Evolutionary conservation across 1,140 invertebrate genomes (phyloP), one percentile per base, ranked within the genome.

Genomic region (Mercenaria mercenaria): DNA sequence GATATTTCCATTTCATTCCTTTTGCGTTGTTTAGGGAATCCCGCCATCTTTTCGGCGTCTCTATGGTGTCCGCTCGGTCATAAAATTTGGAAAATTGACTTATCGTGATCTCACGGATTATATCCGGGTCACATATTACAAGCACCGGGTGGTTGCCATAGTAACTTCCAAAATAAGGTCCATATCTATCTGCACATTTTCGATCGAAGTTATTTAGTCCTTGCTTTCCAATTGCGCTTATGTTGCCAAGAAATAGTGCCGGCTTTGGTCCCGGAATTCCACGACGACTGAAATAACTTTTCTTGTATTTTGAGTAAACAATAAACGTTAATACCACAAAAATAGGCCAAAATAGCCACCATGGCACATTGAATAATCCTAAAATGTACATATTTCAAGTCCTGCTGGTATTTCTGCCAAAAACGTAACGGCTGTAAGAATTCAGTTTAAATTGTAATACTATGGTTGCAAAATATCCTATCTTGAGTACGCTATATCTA

Each of bases 1-100:
- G 43, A 50, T 77, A 79, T 39, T 90, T 90, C 88, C 88, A 90
- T 50, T 79, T 83, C 1, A 32, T 52, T 0, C 80, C 88, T 29
- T 67, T 80, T 6, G 88, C 88, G 34, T 87, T 87, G 39, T 86
- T 87, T 47, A 87, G 10, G 2, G 84, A 76, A 39, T 59, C 52
- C 47, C 72, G 6, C 84, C 84, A 87, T 32, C 13, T 37, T 32
- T 88, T 52, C 8, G 61, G 11, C 8, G 26, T 39, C 20, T 39
- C 13, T 2, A 89, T 59, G 2, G 77, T 81, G 26, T 72, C 61
- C 20, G 26, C 64, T 26, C 87, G 59, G 61, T 89, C 64, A 32
- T 72, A 80, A 56, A 89, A 89, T 2, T 89, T 32, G 0, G 87
- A 82, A 41, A 89, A 89, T 41, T 82, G 26, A 34, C 29, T 88